Conservation (phyloP, 2,797 vertebrate species). For the Amniataba percoides region DNA sequence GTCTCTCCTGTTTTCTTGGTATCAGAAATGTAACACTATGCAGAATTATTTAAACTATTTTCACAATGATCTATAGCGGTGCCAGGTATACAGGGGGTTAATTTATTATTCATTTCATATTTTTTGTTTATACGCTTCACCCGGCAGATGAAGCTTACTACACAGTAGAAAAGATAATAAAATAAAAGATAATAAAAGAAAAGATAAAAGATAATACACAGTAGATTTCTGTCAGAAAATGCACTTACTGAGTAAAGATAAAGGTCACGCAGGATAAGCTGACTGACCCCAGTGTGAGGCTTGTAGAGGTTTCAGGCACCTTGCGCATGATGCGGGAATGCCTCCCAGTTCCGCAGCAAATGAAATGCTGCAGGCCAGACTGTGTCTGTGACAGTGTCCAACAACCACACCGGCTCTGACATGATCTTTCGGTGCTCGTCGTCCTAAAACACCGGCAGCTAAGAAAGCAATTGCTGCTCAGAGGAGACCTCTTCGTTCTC, state of each 20-base stretch:
- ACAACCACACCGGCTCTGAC: constrained; percentile 9
- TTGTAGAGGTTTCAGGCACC: not conserved
- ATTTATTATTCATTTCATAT: not conserved
- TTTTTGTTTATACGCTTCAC: not conserved
- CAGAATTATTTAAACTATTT: not conserved
- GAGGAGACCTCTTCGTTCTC: constrained; percentile 4
- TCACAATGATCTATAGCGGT: not conserved
- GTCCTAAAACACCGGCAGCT: not conserved
- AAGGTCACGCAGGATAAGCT: not conserved
- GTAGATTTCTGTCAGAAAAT: not conserved
- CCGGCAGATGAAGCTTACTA: too few relatives aligned
- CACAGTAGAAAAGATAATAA: too few relatives aligned
- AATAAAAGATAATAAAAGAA: too few relatives aligned
- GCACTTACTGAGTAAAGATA: not conserved
- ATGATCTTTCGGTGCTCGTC: constrained; percentile 6
- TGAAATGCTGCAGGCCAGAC: not conserved
- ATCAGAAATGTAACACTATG: too few relatives aligned
- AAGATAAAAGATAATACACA: not conserved
- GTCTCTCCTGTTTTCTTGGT: too few relatives aligned
- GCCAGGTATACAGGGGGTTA: not conserved
- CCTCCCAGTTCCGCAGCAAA: not conserved
- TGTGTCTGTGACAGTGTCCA: not conserved
- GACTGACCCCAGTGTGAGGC: not conserved
- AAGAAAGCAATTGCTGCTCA: not conserved
- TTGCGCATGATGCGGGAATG: not conserved